A percentile compares a stretch with the other conserved stretches of the same genome.
Evolutionary conservation across 2,888 invertebrate genomes (phyloP).

Genomic region (Linnaemya tessellans): DNA sequence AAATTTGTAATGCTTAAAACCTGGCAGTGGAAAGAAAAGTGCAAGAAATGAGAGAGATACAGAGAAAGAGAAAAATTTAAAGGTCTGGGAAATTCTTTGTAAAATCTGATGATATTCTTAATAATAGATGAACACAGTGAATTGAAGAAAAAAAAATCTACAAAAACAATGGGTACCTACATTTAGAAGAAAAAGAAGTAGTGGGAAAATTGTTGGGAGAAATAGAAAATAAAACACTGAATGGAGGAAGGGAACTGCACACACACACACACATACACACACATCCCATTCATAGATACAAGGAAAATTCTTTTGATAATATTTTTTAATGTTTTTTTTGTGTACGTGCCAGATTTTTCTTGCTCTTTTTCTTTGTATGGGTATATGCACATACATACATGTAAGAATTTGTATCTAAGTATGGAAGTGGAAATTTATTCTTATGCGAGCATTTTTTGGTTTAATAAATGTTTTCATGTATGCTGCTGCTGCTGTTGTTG

Average conservation of each 20-base stretch:
- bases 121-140: conserved; percentile 41
- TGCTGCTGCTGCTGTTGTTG: conserved; percentile 38
- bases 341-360: conserved; percentile 64
- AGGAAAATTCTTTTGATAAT: conserved; percentile 60
- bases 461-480: conserved; percentile 14
- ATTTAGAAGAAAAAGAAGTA: conserved; percentile 49
- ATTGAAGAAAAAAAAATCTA: conserved; percentile 17
- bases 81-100: conserved; percentile 59
- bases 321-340: conserved; percentile 43
- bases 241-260: conserved; percentile 35
- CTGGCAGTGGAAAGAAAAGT: conserved; percentile 11
- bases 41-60: conserved; percentile 17
- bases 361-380: not conserved
- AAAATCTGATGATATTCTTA: conserved; percentile 57
- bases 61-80: conserved; percentile 10
- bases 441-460: conserved; percentile 14
- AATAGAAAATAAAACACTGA: conserved; percentile 29
- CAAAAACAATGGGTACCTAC: not conserved
- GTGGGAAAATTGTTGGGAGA: conserved; percentile 59
- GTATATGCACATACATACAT: no score
- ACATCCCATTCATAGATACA: not conserved
- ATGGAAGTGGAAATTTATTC: conserved; percentile 61
- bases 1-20: conserved; percentile 29
- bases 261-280: not conserved
- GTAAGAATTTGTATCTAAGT: no score